Evolutionary conservation across 1,140 invertebrate genomes (phyloP), one percentile per base, ranked within the genome.

Genomic region (Trachymyrmex cornetzi): DNA sequence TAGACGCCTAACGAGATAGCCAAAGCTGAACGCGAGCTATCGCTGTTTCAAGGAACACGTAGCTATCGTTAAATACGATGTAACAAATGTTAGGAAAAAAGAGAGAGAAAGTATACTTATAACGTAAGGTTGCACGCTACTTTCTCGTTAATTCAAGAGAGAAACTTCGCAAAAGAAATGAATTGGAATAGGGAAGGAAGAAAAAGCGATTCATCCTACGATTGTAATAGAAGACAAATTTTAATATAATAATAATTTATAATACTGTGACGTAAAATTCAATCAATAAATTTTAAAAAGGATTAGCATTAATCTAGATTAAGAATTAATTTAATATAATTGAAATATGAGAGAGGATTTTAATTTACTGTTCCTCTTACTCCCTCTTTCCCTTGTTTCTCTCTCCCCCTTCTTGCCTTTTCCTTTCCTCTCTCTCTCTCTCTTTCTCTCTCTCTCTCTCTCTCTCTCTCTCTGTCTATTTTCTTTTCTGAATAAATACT

Each of bases 1-100:
- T 87, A 84, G 80, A 87, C 79, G 80, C 38, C 80, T 84, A 84
- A 81, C 86, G 59, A 87, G 63, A 66, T 84, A 84, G 86, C 48
- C 57, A 30, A 59, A 50, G 82, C 74, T 79, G 82, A 77, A 75
- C 59, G 57, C 79, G 79, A 82, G 34, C 80, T 82, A 82, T 84
- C 55, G 69, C 69, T 74, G 80, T 74, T 75, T 84, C 80, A 19
- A 34, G 69, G 30, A 75, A 75, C 69, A 75, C 69, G 80, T 75
- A 84, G 69, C 69, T 75, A 74, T 75, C 80, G 69, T 84, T 75
- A 74, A 84, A 84, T 84, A 50, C 80, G 55, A 50, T 75, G 34
- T 84, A 75, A 84, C 69, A 74, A 84, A 84, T 84, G 80, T 75
- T 75, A 74, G 48, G 30, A 75, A 74, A 75, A 82, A 66, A 38